Evolutionary conservation across 2,888 invertebrate genomes (phyloP), one percentile per base, ranked within the genome.

Genomic region (Andrena fulva): DNA sequence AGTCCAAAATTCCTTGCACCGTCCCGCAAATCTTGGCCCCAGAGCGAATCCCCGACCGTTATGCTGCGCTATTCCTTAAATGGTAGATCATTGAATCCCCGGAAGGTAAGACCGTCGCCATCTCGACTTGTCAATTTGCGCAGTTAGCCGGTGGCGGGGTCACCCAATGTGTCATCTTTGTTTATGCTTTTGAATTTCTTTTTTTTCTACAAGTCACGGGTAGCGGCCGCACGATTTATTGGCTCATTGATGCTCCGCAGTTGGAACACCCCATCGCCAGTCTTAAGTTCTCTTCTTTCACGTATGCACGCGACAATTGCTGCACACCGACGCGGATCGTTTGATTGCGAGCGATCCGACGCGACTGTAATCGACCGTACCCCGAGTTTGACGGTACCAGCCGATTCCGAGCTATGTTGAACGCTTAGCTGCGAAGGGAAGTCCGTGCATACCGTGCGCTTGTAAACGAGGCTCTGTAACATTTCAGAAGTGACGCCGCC

Each of bases 41-140:
- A 59, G 42, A 27, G 7, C 20, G 20, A 20, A 5, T 56, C 16
- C 12, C 31, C 35, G 33, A 35, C 1, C 20, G 35, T 56, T 67
- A 67, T 63, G 27, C 12, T 12, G 42, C 48, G 35, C 27, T 63
- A 29, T 31, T 24, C 2, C 3, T 31, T 35, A 54, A 52, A 59
- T 8, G 24, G 52, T 16, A 52, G 52, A 52, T 20, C 12, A 27
- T 60, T 64, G 29, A 75, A 50, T 59, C 2, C 60, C 29, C 12
- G 24, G 52, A 35, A 78, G 71, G 78, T 83, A 75, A 79, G 63
- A 29, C 59, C 50, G 67, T 71, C 54, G 70, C 79, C 74, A 83
- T 83, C 42, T 71, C 68, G 16, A 3, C n/a, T 63, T 72, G 33
- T 82, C 60, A 84, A 79, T 84, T 79, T 76, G 64, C 79, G 69